Evolutionary conservation across 2,888 invertebrate species (phyloP).

Genomic region (Trachelus tabidus): DNA sequence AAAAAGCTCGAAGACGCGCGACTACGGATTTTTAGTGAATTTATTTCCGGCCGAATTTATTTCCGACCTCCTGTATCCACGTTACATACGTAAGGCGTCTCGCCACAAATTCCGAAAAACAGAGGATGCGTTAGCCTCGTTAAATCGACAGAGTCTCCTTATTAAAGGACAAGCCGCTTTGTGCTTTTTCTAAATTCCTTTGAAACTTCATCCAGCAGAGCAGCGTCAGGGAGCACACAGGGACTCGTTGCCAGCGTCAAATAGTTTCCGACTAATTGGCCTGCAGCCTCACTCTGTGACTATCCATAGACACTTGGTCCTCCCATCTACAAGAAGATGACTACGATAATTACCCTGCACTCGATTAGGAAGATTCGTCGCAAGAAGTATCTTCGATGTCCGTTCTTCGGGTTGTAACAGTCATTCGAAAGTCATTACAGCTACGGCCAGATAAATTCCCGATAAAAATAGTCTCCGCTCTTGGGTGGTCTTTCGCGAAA

Average conservation of each 20-base stretch:
- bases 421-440: background rate
- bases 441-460: background rate
- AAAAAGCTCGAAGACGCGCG: slow-evolving; percentile 8
- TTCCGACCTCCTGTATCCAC: slow-evolving; percentile 18
- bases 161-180: background rate
- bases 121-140: background rate
- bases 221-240: background rate
- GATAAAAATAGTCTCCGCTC: background rate
- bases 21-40: slow-evolving; percentile 1
- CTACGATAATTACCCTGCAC: background rate
- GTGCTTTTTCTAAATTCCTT: background rate
- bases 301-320: background rate
- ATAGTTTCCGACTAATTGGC: background rate
- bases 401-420: background rate
- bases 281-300: background rate
- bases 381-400: background rate
- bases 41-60: slow-evolving; percentile 37
- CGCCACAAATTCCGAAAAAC: background rate
- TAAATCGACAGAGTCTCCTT: background rate
- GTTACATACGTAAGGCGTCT: background rate
- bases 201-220: background rate
- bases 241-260: background rate
- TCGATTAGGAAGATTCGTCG: background rate
- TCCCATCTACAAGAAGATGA: background rate
- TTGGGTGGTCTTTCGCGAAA: slow-evolving; percentile 2